A percentile compares a stretch with the other conserved stretches of the same genome.
phyloP scores from a whole-genome alignment of 1,140 invertebrate genomes.

The Macrobrachium rosenbergii region DNA sequence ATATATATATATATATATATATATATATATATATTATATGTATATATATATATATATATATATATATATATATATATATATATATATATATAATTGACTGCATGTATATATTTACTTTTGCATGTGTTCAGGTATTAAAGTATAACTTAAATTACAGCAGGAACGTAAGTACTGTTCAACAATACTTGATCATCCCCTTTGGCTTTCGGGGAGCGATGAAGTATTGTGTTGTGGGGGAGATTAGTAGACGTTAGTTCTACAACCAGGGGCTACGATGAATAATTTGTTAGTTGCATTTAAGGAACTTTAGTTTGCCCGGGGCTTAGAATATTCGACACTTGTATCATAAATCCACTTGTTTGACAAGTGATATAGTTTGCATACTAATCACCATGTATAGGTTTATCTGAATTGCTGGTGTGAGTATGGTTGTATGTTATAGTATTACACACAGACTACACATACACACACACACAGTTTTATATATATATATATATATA shows the following conservation, averaged over 20 bases:
- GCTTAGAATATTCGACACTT: too few species aligned
- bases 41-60: not conserved
- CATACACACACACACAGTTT: not conserved
- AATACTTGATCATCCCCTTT: too few species aligned
- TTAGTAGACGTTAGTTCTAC: too few species aligned
- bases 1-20: constrained; percentile 11
- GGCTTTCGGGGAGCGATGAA: too few species aligned
- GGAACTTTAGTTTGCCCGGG: too few species aligned
- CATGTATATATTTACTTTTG: too few species aligned
- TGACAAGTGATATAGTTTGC: not conserved
- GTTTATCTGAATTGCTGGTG: too few species aligned
- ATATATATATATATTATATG: not conserved
- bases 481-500: not conserved
- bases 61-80: constrained; percentile 11
- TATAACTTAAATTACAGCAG: not conserved
- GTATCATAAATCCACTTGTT: too few species aligned
- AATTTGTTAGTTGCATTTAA: too few species aligned
- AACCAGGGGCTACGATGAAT: too few species aligned
- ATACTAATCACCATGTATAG: not conserved
- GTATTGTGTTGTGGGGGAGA: too few species aligned
- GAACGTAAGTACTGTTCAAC: too few species aligned
- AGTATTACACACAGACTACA: not conserved
- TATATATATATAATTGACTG: not conserved
- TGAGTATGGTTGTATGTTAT: not conserved
- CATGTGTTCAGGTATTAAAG: not conserved